Base-by-base conservation (phyloP, 2,113 vertebrate genomes). In the Gallinago undulata region DNA sequence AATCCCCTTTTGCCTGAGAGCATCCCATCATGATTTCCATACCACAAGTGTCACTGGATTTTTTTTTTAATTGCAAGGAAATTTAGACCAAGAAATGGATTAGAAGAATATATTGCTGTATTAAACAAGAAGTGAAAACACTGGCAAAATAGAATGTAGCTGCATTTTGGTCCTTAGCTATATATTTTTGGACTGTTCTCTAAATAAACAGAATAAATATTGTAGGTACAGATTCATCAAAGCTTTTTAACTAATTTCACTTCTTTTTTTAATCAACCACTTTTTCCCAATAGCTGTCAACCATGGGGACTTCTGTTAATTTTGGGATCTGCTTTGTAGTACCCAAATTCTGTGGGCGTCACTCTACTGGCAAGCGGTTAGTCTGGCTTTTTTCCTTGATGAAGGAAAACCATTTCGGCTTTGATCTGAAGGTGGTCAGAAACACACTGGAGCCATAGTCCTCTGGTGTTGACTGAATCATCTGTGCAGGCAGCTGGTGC, bases 1-100 rank as follows among this genome's bases (percentile, higher is more conserved):
- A 96, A 94, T 97, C 85, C 88, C 72, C 72, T 60, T 93, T 64
- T 94, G 87, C 94, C 94, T 63, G 72, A 73, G 70, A 93, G 45
- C 91, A 69, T 93, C 87, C 62, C 33, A 63, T 89, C 59, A 23
- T 83, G 86, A 45, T 90, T 96, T 97, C 84, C 88, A 76, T 95
- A 91, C 31, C 50, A 33, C 51, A 84, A 67, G 55, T 48, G 50
- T 64, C 73, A 70, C 35, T 93, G 75, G 7, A 28, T 73, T 91
- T 91, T 82, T 95, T 76, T 33, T 51, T 33, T 45, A 76, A 94
- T 84, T 45, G 43, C 63, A 70, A 83, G 63, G 89, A 90, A 89
- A 83, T 76, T 63, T 89, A 82, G 75, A 57, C 41, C 9, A 73
- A 88, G 41, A 11, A 77, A 51, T 19, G 39, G 43, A 92, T 82